Evolutionary conservation across 1,140 invertebrate species (phyloP), one percentile per base, ranked within the genome.

Genomic region (Melipona quadrifasciata): DNA sequence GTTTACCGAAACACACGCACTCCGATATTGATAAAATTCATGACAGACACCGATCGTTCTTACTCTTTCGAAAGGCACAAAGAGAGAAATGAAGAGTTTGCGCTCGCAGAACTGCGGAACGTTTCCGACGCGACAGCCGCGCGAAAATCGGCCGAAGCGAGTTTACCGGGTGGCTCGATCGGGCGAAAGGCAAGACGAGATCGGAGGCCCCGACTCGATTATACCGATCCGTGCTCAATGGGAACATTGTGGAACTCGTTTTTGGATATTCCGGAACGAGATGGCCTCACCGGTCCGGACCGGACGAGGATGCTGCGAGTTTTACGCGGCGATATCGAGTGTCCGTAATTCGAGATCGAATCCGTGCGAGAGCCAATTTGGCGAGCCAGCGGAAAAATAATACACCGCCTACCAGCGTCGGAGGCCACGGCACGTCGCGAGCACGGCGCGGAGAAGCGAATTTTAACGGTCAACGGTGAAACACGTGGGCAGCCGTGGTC

Each of bases 331-430:
- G 86, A 89, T 92, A 77, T 93, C 91, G 87, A 89, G 89, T 93
- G 73, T 89, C 91, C 73, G 92, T 92, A 92, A 93, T 92, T 90
- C 82, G 92, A 93, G 91, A 92, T 92, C 90, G 77, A 68, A 79
- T 53, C 87, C 87, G 88, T 91, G 90, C 89, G 90, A 93, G 91
- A 93, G 91, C 92, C 92, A 93, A 93, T 93, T 93, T 92, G 90
- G 88, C 87, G 87, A 90, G 83, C 88, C 82, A 61, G 53, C 80
- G 91, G 91, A 93, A 93, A 93, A 93, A 93, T 92, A 92, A 93
- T 92, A 92, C 90, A 90, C 88, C 84, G 86, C 88, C 88, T 86
- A 89, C 87, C 84, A 85, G 87, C 87, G 83, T 75, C 72, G 82
- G 64, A 31, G 51, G 70, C 82, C 39, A 86, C 61, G 85, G 75